Percentiles rank a stretch among this genome's conserved stretches.
phyloP scores from a whole-genome alignment of 2,113 vertebrate species.

The Daubentonia madagascariensis region DNA sequence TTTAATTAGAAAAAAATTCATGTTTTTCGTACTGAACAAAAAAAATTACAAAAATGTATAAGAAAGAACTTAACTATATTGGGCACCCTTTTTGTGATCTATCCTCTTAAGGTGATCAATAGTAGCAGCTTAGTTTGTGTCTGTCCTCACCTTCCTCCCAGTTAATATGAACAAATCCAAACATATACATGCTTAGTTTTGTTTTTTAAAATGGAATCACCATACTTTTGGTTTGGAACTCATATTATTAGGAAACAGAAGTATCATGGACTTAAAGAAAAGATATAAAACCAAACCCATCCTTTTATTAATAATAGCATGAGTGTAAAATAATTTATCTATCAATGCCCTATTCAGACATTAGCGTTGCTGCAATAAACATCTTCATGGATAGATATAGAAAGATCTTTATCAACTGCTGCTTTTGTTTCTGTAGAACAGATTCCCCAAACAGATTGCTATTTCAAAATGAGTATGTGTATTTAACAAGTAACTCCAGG shows the following conservation, averaged over 20 bases:
- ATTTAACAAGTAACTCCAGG: not conserved
- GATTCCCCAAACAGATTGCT: not conserved
- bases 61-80: not conserved
- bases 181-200: not conserved
- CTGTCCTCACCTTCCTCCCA: not conserved
- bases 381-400: not conserved
- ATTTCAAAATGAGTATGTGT: too few relatives aligned
- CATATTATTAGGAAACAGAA: not conserved
- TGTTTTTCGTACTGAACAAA: not conserved
- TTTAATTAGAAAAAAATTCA: not conserved
- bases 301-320: not conserved
- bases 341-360: not conserved
- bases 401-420: not conserved
- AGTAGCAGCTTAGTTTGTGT: not conserved
- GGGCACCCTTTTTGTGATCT: too few relatives aligned
- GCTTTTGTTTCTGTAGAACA: not conserved
- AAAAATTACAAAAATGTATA: not conserved
- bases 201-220: not conserved
- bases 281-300: not conserved
- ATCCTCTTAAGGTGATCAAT: too few relatives aligned
- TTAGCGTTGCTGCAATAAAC: not conserved
- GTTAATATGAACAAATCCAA: not conserved
- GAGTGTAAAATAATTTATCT: not conserved
- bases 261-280: not conserved
- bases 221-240: not conserved